These are phyloP conservation scores for Kryptolebias marmoratus DNA, from an alignment of 2,113 vertebrate species.

Conservation along the genomic window DNA sequence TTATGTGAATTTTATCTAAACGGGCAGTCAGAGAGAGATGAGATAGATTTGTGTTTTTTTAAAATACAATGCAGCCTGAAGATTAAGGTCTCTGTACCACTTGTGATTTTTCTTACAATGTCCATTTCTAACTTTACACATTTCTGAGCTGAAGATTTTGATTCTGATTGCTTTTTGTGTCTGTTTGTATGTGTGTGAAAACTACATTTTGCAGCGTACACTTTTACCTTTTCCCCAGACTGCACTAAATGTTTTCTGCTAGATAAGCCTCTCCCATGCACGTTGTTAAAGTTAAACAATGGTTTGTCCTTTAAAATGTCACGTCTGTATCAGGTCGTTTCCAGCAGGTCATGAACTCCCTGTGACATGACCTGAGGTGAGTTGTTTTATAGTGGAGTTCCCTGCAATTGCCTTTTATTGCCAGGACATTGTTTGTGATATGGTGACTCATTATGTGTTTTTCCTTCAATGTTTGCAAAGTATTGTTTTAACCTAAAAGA, in stretches of 20 bases:
- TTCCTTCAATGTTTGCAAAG: conserved; percentile 27
- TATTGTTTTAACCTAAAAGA: conserved; percentile 58
- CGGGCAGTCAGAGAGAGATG: no score
- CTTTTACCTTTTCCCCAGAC: no score
- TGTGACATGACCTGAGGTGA: conserved; percentile 33
- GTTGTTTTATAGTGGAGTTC: conserved; percentile 32
- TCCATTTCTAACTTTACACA: no score
- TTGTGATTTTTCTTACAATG: no score
- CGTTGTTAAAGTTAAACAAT: conserved; percentile 11
- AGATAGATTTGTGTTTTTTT: no score
- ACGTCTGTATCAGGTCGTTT: neutral
- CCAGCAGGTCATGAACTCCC: neutral
- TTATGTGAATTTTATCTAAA: no score
- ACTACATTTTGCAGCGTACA: no score
- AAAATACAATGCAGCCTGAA: no score
- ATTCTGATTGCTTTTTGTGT: neutral
- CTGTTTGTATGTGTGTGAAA: no score
- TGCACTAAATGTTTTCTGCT: neutral
- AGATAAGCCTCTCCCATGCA: conserved; percentile 24
- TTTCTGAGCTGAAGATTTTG: no score
- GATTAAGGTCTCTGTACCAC: no score
- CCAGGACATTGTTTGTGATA: conserved; percentile 19
- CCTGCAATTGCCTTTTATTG: conserved; percentile 41
- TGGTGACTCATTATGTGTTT: conserved; percentile 13
- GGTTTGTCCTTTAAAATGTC: conserved; percentile 19